Conservation (phyloP, 2,888 invertebrate species). For the Lepidonotus clava region DNA sequence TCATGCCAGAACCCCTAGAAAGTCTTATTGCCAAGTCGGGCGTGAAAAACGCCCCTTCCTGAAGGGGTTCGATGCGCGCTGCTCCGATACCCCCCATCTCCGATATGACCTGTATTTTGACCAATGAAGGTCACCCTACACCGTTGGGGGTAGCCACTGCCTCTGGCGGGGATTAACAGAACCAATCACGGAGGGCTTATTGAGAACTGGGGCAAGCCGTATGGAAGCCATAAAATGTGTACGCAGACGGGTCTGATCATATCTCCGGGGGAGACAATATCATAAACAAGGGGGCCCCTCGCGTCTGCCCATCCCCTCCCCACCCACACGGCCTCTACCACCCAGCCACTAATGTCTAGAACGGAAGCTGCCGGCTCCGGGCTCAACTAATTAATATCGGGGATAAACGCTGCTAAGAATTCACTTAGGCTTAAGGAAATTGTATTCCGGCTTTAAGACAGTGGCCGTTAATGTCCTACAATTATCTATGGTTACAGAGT, state of each 20-base stretch:
- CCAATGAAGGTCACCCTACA: conserved; percentile 29
- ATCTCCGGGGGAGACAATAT: neutral
- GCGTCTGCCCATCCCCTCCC: neutral
- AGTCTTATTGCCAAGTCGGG: neutral
- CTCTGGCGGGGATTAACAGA: conserved; percentile 37
- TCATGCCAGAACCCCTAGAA: conserved; percentile 29
- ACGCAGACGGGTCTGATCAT: conserved; percentile 10
- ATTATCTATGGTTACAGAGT: no score
- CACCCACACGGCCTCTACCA: neutral
- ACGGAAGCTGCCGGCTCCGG: neutral
- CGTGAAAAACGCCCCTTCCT: conserved; percentile 44
- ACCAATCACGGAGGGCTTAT: conserved; percentile 34
- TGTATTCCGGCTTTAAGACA: no score
- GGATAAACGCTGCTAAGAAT: neutral
- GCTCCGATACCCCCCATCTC: conserved; percentile 1
- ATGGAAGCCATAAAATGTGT: conserved; percentile 50
- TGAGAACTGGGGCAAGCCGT: neutral
- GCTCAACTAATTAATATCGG: neutral
- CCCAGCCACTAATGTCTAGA: neutral
- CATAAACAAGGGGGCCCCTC: neutral
- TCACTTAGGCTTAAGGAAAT: no score
- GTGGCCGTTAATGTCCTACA: no score
- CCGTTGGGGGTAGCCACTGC: conserved; percentile 19
- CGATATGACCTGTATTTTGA: neutral
- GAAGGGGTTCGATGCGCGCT: neutral